Percentiles rank a stretch among this genome's conserved stretches.
Conservation (phyloP, 2,888 invertebrate genomes). For the Ophonus ardosiacus region DNA sequence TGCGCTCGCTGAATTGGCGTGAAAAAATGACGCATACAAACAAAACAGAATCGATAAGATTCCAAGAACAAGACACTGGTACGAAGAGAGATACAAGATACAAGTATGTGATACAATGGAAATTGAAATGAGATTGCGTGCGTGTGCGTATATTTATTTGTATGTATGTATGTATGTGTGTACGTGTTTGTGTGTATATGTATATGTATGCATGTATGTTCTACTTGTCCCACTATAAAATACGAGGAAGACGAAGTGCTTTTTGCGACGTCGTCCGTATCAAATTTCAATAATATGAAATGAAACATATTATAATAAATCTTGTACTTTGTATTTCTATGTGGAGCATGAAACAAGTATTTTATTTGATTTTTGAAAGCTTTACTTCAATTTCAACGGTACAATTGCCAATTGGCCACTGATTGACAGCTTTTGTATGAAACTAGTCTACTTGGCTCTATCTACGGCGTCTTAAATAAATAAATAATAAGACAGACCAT, state of each 20-base stretch:
- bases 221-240: background rate
- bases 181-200: background rate
- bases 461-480: no score
- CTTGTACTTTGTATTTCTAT: background rate
- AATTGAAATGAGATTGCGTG: background rate
- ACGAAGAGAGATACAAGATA: background rate
- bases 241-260: background rate
- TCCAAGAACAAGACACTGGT: slow-evolving; percentile 13
- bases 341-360: background rate
- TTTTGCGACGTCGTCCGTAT: background rate
- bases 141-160: background rate
- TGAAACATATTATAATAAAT: background rate
- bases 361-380: no score
- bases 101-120: background rate
- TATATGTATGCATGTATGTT: background rate
- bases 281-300: background rate
- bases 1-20: background rate
- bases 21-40: slow-evolving; percentile 46
- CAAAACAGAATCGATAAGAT: slow-evolving; percentile 32
- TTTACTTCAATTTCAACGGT: no score
- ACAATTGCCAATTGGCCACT: no score
- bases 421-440: no score
- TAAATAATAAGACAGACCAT: no score
- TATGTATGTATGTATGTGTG: no score
- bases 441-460: no score